Percentiles rank a stretch among this genome's conserved stretches.
These are phyloP conservation scores for Macquaria ambigua DNA, from an alignment of 2,113 vertebrate genomes.

Conservation along the genomic window DNA sequence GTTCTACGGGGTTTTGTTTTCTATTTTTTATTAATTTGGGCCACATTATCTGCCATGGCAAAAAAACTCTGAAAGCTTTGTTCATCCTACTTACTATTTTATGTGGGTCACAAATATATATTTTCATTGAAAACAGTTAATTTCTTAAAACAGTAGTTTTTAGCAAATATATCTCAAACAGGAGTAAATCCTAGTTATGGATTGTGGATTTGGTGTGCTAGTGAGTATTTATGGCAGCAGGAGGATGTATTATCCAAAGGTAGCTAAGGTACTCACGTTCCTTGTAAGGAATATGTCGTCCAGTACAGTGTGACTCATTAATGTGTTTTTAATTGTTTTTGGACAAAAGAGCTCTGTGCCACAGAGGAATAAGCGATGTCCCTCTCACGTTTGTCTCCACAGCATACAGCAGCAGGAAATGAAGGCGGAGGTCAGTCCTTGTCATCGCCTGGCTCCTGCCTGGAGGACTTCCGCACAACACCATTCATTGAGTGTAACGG, in stretches of 20 bases:
- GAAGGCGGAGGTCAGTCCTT: conserved; percentile 96
- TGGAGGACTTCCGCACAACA: conserved; percentile 97
- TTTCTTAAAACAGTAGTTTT: neutral
- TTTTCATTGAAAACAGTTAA: neutral
- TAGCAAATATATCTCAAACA: neutral
- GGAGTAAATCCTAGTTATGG: too few species aligned
- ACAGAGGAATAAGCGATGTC: neutral
- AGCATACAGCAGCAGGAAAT: conserved; percentile 96
- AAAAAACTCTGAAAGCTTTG: neutral
- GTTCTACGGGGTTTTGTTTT: neutral
- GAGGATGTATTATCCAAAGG: neutral
- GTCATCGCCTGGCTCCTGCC: conserved; percentile 96
- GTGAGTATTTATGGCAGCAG: neutral
- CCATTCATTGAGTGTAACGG: conserved; percentile 98
- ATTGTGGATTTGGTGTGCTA: neutral
- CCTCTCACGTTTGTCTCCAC: conserved; percentile 54
- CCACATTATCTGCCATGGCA: neutral
- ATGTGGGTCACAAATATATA: neutral
- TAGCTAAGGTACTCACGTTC: neutral
- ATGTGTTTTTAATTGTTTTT: neutral
- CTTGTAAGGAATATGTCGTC: neutral
- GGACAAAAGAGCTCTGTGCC: neutral
- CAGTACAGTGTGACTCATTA: neutral
- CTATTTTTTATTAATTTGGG: neutral
- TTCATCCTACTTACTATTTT: neutral